A percentile compares a stretch with the other conserved stretches of the same genome.
Evolutionary conservation across 2,113 vertebrate genomes (phyloP).

Genomic region (Mixornis gularis): DNA sequence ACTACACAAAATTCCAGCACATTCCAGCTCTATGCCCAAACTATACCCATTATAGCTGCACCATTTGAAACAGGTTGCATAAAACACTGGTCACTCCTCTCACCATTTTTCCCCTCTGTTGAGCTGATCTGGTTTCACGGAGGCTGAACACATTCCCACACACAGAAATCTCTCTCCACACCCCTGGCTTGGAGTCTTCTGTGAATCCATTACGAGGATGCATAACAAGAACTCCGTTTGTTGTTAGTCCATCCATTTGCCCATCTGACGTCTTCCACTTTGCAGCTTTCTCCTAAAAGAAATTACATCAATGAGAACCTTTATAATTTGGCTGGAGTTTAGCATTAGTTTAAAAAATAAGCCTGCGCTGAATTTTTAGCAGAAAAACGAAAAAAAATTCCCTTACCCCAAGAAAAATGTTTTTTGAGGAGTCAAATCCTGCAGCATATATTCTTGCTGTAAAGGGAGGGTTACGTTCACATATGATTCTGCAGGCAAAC

Average conservation of each 20-base stretch:
- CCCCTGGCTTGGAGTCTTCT: conserved; percentile 93
- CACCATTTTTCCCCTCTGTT: conserved; percentile 97
- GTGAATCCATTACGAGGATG: conserved; percentile 93
- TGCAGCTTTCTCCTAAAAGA: conserved; percentile 91
- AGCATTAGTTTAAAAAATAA: background rate
- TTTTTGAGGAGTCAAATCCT: conserved; percentile 97
- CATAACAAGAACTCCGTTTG: conserved; percentile 97
- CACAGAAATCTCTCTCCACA: conserved; percentile 98
- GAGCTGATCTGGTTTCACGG: conserved; percentile 93
- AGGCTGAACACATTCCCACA: conserved; percentile 96
- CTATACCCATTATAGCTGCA: background rate
- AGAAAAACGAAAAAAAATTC: background rate
- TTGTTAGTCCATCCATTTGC: conserved; percentile 97
- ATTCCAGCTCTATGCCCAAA: background rate
- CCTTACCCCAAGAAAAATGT: conserved; percentile 97
- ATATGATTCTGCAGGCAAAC: conserved; percentile 97
- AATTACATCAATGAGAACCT: background rate
- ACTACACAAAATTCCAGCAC: background rate
- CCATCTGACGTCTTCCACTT: conserved; percentile 95
- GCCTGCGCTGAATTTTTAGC: background rate
- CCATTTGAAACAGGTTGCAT: background rate
- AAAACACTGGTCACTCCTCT: background rate
- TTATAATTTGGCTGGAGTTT: background rate
- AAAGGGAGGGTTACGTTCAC: conserved; percentile 91
- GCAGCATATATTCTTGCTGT: conserved; percentile 96